Evolutionary conservation across 2,113 vertebrate species (phyloP).

Genomic region (Ptyas mucosa): DNA sequence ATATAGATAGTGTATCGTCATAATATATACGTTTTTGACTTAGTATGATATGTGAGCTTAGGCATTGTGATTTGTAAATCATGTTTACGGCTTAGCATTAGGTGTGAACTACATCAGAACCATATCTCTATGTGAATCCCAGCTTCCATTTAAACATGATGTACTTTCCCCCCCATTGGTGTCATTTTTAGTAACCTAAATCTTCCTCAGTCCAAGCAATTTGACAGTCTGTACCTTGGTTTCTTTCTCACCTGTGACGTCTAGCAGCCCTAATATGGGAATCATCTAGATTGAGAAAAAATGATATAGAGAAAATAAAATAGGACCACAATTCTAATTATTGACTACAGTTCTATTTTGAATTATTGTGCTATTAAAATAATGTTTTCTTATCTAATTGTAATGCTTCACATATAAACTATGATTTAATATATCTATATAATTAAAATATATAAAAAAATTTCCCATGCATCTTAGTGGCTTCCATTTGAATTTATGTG

Average conservation of each 20-base stretch:
- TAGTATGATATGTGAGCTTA: background rate
- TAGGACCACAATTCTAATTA: background rate
- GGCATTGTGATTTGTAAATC: background rate
- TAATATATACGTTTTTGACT: background rate
- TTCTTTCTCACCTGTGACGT: background rate
- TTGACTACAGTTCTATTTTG: background rate
- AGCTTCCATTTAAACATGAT: background rate
- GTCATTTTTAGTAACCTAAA: background rate
- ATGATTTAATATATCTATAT: background rate
- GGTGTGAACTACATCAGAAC: background rate
- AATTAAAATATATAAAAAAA: background rate
- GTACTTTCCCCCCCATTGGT: background rate
- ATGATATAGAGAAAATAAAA: background rate
- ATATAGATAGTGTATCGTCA: conserved; percentile 2
- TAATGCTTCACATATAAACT: background rate
- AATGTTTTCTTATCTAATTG: background rate
- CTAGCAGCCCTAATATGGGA: background rate
- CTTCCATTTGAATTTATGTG: conserved; percentile 12
- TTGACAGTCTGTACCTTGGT: background rate
- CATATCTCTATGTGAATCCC: background rate
- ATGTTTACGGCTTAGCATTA: background rate
- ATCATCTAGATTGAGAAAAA: background rate
- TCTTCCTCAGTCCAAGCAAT: background rate
- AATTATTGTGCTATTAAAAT: conserved; percentile 9
- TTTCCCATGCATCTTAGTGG: conserved; percentile 9